phyloP scores from a whole-genome alignment of 2,113 vertebrate species.

The Macrotis lagotis region DNA sequence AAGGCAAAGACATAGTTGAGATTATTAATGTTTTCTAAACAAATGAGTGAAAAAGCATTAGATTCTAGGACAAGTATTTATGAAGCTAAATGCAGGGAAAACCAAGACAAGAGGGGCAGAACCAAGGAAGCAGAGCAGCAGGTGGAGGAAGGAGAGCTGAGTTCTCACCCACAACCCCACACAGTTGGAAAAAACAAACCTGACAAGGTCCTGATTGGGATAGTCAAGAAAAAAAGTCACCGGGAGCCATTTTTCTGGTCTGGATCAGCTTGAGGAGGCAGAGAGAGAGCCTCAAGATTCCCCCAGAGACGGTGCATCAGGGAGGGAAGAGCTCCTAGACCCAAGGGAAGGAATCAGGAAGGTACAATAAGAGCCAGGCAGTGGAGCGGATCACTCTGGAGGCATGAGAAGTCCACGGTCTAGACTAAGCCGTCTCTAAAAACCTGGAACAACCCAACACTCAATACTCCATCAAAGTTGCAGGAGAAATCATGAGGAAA shows the following conservation, averaged over 20 bases:
- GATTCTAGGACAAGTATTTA: background rate
- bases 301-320: background rate
- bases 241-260: background rate
- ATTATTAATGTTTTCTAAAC: background rate
- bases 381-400: background rate
- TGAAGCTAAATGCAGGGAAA: background rate
- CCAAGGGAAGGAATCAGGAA: background rate
- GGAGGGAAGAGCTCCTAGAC: background rate
- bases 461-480: background rate
- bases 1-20: background rate
- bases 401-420: background rate
- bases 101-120: background rate
- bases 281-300: background rate
- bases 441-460: background rate
- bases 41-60: background rate
- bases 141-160: background rate
- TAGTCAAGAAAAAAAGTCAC: background rate
- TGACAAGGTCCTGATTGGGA: background rate
- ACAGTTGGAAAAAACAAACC: background rate
- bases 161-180: background rate
- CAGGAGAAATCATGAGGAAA: background rate
- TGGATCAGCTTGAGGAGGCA: background rate
- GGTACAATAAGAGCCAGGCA: background rate
- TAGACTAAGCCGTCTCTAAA: background rate
- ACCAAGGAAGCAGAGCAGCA: background rate